A percentile compares a stretch with the other conserved stretches of the same genome.
phyloP scores from a whole-genome alignment of 2,113 vertebrate genomes.

The human (Homo sapiens) region GRCh38 chr6:96227001-96227500 shows the following conservation, averaged over 20 bases:
- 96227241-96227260: background rate
- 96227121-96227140: background rate
- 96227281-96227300: background rate
- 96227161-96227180: background rate
- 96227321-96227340: background rate
- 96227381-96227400: background rate
- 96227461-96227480: background rate
- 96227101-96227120: background rate
- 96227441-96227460: background rate
- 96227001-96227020: background rate
- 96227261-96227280: background rate
- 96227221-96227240: background rate
- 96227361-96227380: background rate
- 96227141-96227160: background rate
- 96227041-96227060: background rate
- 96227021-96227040: background rate
- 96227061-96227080: background rate
- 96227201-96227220: background rate
- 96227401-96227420: background rate
- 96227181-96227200: background rate
- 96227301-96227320: background rate
- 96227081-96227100: background rate
- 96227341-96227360: background rate
- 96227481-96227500: background rate
- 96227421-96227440: background rate